Percentiles rank a stretch among this genome's conserved stretches.
Conservation (phyloP, 1,140 invertebrate genomes). For the Drosophila rhopaloa region DNA sequence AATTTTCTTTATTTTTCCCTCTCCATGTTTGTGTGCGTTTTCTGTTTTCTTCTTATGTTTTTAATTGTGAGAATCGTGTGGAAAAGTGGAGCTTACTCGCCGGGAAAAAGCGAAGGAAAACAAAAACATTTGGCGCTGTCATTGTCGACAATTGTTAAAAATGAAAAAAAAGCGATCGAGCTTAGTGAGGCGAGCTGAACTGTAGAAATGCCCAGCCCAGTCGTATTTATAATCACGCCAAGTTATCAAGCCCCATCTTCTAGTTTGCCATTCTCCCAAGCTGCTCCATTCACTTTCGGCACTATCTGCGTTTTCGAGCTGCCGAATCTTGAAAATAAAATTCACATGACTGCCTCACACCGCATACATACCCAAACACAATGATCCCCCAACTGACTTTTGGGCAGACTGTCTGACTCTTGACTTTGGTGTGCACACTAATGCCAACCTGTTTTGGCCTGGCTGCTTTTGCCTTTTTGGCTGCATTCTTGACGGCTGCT, state of each 20-base stretch:
- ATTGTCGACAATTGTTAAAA: conserved; percentile 74
- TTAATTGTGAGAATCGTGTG: conserved; percentile 82
- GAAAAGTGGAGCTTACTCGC: conserved; percentile 57
- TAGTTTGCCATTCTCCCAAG: conserved; percentile 15
- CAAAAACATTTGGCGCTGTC: conserved; percentile 66
- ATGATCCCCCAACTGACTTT: conserved; percentile 30
- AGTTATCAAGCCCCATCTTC: conserved; percentile 13
- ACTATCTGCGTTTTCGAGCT: conserved; percentile 34
- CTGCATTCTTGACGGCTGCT: conserved; percentile 66
- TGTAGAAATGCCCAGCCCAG: conserved; percentile 1
- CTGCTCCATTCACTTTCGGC: conserved; percentile 67
- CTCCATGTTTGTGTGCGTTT: conserved; percentile 43
- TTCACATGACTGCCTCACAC: conserved; percentile 71
- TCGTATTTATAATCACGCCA: conserved; percentile 5
- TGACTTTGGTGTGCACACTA: conserved; percentile 65
- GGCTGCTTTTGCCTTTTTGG: conserved; percentile 51
- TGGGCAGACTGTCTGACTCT: conserved; percentile 57
- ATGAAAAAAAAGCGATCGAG: conserved; percentile 56
- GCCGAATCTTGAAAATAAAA: conserved; percentile 56
- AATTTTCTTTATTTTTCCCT: conserved; percentile 57
- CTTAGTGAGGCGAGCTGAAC: conserved; percentile 15
- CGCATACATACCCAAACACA: conserved; percentile 24
- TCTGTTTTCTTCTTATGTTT: conserved; percentile 60
- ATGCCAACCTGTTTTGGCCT: conserved; percentile 65
- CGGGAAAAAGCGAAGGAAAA: conserved; percentile 46